Evolutionary conservation across 2,113 vertebrate genomes (phyloP).

Genomic region (Antechinus flavipes): DNA sequence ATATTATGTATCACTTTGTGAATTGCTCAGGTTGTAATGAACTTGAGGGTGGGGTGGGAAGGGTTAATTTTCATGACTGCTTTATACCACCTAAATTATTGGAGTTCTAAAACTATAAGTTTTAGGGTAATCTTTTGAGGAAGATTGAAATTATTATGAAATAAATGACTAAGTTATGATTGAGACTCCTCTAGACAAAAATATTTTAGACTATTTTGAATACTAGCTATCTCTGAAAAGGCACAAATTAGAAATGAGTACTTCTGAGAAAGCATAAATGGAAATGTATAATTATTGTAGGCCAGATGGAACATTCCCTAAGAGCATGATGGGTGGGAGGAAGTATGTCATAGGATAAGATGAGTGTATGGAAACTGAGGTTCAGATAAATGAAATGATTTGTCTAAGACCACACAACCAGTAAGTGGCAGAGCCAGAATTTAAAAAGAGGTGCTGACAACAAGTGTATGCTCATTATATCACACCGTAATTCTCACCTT

Average conservation of each 20-base stretch:
- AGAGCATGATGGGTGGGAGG: slow-evolving; percentile 7
- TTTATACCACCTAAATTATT: slow-evolving; percentile 51
- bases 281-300: slow-evolving; percentile 8
- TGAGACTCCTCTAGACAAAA: slow-evolving; percentile 56
- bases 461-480: neutral
- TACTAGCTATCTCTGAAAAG: slow-evolving; percentile 51
- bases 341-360: slow-evolving; percentile 6
- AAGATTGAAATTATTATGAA: slow-evolving; percentile 52
- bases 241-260: slow-evolving; percentile 42
- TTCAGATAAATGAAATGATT: neutral
- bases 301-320: slow-evolving; percentile 12
- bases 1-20: neutral
- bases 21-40: slow-evolving; percentile 10
- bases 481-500: neutral
- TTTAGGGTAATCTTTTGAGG: slow-evolving; percentile 52
- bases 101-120: slow-evolving; percentile 58
- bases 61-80: slow-evolving; percentile 63
- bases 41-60: slow-evolving; percentile 17
- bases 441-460: neutral
- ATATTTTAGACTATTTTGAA: slow-evolving; percentile 57
- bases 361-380: slow-evolving; percentile 2
- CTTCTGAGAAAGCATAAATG: slow-evolving; percentile 26
- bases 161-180: slow-evolving; percentile 53
- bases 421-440: neutral
- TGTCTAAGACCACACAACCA: neutral